phyloP scores from a whole-genome alignment of 92 coral and sea anemone species.

The Phenganax marumi region DNA sequence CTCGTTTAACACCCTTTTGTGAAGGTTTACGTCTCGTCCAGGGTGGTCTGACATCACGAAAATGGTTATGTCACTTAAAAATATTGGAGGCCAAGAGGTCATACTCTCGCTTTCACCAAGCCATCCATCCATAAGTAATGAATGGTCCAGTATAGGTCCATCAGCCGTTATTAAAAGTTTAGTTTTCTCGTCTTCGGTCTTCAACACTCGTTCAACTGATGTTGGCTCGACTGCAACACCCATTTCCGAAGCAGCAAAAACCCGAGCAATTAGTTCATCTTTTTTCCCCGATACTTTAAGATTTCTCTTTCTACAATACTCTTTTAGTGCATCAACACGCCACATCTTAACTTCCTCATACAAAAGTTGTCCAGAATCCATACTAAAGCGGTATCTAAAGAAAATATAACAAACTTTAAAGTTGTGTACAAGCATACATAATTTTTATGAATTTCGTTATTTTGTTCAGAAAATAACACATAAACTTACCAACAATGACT shows the following conservation, averaged over 20 bases:
- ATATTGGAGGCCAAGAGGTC: slow-evolving; percentile 52
- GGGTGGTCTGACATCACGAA: slow-evolving; percentile 39
- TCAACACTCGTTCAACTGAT: slow-evolving; percentile 32
- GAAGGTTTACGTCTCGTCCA: slow-evolving; percentile 58
- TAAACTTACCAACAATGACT: no score
- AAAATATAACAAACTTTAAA: no score
- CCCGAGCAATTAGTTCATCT: slow-evolving; percentile 62
- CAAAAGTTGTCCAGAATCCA: neutral
- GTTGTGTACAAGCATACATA: no score
- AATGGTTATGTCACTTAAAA: slow-evolving; percentile 27
- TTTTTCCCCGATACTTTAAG: slow-evolving; percentile 51
- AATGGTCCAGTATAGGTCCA: slow-evolving; percentile 32
- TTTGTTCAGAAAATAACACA: no score
- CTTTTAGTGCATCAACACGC: slow-evolving; percentile 53
- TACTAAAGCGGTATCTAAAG: no score
- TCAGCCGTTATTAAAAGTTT: slow-evolving; percentile 36
- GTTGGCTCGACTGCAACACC: slow-evolving; percentile 47
- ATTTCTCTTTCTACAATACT: slow-evolving; percentile 54
- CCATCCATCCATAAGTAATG: slow-evolving; percentile 36
- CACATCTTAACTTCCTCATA: slow-evolving; percentile 10
- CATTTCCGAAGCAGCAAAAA: slow-evolving; percentile 64
- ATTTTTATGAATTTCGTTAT: no score
- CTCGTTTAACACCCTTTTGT: slow-evolving; percentile 52
- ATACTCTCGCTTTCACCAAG: slow-evolving; percentile 36
- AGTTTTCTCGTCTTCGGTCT: slow-evolving; percentile 6